Base-by-base conservation (phyloP, 2,113 vertebrate genomes). In the Alligator sinensis region DNA sequence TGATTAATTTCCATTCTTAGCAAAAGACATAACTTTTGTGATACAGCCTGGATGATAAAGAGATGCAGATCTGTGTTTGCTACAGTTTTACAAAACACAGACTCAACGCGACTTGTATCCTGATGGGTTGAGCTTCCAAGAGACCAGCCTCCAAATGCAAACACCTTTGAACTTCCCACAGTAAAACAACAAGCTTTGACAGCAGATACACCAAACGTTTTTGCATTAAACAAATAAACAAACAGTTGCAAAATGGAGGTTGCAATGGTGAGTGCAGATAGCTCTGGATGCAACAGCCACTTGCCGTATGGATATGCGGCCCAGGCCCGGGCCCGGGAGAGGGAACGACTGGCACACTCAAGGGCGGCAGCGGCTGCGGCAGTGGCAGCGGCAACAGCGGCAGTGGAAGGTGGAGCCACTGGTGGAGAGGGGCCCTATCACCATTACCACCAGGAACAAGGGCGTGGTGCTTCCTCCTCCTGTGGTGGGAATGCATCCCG, bases 191-290 rank as follows among this genome's bases (percentile, higher is more conserved):
- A 9, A 66, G 57, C 81, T 25, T 60, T 68, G 55, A 0, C 63
- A 57, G 30, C 84, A 91, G 91, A 92, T 6, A 80, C 25, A 77
- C 1, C 59, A 10, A 30, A 94, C 16, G 28, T 72, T 63, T 25
- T 38, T 22, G 5, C 60, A 57, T 81, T 15, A 22, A 63, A 34
- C 0, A 2, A 61, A 25, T 27, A 15, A 57, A 25, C n/a, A 80
- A 64, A 4, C 58, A 27, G 27, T 58, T 55, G 77, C 96, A 98
- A 97, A 95, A 99, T 99, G 99, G 99, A 99, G 98, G 99, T 99
- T 27, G 99, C 99, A 3, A 99, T 99, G 99, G 99, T 99, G 97
- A 99, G 99, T 8, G 99, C 99, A 1, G 99, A 99, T 82, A 98
- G 98, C 97, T 98, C 98, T 57, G 99, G 99, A 74, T 99, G 99